phyloP scores from a whole-genome alignment of 92 coral and sea anemone species.

The Hydrozoanthus gracilis region DNA sequence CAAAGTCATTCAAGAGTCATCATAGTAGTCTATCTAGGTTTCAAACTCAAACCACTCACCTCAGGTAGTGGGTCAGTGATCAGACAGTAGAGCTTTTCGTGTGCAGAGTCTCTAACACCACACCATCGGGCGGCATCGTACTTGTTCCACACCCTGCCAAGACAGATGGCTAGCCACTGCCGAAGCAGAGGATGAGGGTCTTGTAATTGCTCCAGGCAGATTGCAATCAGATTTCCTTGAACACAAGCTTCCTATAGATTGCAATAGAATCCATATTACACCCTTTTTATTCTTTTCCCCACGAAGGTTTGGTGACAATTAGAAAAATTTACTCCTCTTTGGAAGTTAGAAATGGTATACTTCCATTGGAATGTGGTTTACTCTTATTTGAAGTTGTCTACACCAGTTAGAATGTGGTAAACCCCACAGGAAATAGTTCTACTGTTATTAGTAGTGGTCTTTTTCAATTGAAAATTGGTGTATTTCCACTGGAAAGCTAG shows the following conservation, averaged over 20 bases:
- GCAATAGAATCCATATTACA: neutral
- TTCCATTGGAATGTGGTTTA: too few relatives aligned
- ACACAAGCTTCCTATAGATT: constrained; percentile 82
- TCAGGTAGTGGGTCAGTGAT: constrained; percentile 94
- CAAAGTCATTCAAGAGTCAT: too few relatives aligned
- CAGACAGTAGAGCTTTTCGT: constrained; percentile 89
- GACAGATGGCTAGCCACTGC: constrained; percentile 96
- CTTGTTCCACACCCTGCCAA: constrained; percentile 88
- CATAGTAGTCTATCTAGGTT: neutral
- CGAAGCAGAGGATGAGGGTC: constrained; percentile 95
- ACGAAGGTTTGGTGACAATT: too few relatives aligned
- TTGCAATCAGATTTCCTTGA: constrained; percentile 95
- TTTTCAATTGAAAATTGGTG: too few relatives aligned
- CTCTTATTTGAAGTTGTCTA: too few relatives aligned
- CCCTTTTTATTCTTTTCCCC: too few relatives aligned
- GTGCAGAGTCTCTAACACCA: constrained; percentile 96
- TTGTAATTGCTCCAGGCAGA: constrained; percentile 92
- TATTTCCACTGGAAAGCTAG: too few relatives aligned
- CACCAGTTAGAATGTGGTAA: too few relatives aligned
- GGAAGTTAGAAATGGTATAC: too few relatives aligned
- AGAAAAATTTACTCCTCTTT: too few relatives aligned
- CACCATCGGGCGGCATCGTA: constrained; percentile 98
- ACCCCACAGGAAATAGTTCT: too few relatives aligned
- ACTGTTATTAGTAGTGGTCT: too few relatives aligned
- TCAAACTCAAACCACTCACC: constrained; percentile 46